Percentiles rank a stretch among this genome's conserved stretches.
phyloP scores from a whole-genome alignment of 1,140 invertebrate genomes.

The Brachionus angularis region DNA sequence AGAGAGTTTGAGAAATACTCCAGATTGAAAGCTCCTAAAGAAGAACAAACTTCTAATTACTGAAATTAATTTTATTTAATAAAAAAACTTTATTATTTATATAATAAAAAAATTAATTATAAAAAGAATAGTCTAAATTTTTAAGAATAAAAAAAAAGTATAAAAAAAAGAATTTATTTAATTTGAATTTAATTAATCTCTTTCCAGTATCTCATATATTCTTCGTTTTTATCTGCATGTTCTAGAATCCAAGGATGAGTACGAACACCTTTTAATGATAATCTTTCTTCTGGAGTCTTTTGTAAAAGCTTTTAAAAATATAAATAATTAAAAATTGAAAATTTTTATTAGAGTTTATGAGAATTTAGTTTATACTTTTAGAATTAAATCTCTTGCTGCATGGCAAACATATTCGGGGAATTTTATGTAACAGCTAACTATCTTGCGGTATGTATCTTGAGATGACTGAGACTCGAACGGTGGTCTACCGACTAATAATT shows the following conservation, averaged over 20 bases:
- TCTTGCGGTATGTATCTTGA: conserved; percentile 27
- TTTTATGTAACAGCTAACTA: conserved; percentile 34
- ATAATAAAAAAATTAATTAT: neutral
- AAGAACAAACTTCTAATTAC: neutral
- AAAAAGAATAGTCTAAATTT: too few relatives aligned
- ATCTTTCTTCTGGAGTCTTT: conserved; percentile 11
- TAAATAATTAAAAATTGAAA: neutral
- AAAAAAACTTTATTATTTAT: neutral
- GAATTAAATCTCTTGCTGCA: conserved; percentile 27
- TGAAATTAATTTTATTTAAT: neutral
- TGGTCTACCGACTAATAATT: conserved; percentile 92
- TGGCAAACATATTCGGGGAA: conserved; percentile 29
- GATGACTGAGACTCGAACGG: conserved; percentile 65
- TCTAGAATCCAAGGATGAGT: conserved; percentile 36
- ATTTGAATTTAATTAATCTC: neutral
- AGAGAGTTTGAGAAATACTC: conserved; percentile 17
- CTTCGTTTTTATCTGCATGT: conserved; percentile 42
- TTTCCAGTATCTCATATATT: conserved; percentile 41
- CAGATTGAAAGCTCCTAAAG: neutral
- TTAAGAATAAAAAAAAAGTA: too few relatives aligned
- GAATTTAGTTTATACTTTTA: neutral
- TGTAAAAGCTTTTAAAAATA: conserved; percentile 21
- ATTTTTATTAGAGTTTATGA: neutral
- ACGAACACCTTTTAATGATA: conserved; percentile 35
- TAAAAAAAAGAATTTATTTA: too few relatives aligned